phyloP scores from a whole-genome alignment of 1,140 invertebrate species.

The Drosophila rufa region DNA sequence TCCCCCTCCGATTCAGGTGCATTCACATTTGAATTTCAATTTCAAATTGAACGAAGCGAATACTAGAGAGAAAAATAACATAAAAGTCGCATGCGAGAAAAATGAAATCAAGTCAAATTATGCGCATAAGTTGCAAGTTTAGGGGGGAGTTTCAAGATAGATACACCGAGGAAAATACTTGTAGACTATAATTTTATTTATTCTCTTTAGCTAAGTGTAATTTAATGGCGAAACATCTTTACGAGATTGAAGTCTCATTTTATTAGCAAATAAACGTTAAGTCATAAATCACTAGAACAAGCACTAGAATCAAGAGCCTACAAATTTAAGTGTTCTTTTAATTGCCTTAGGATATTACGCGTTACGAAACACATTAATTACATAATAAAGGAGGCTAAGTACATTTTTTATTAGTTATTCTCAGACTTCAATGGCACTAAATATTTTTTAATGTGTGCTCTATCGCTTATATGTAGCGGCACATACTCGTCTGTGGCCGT shows the following conservation, averaged over 20 bases:
- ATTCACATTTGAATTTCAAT: slow-evolving; percentile 64
- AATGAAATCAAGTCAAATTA: slow-evolving; percentile 83
- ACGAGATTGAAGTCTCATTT: not conserved
- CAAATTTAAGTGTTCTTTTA: not conserved
- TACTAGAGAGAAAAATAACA: slow-evolving; percentile 22
- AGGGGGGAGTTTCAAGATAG: slow-evolving; percentile 9
- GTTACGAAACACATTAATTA: not conserved
- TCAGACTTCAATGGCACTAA: not conserved
- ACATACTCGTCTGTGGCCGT: slow-evolving; percentile 69
- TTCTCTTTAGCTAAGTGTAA: too few relatives aligned
- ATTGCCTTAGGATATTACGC: not conserved
- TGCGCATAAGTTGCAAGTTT: slow-evolving; percentile 71
- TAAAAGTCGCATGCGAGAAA: slow-evolving; percentile 77
- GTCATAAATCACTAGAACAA: not conserved
- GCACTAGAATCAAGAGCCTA: too few relatives aligned
- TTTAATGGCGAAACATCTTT: not conserved
- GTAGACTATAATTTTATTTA: too few relatives aligned
- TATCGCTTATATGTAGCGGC: slow-evolving; percentile 60
- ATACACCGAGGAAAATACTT: not conserved
- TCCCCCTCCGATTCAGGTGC: slow-evolving; percentile 40
- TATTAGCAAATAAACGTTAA: not conserved
- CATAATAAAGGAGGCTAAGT: not conserved
- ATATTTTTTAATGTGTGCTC: slow-evolving; percentile 1
- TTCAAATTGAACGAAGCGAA: slow-evolving; percentile 77
- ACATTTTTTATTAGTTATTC: not conserved